phyloP scores from a whole-genome alignment of 2,888 invertebrate genomes.

The Idaea aversata region DNA sequence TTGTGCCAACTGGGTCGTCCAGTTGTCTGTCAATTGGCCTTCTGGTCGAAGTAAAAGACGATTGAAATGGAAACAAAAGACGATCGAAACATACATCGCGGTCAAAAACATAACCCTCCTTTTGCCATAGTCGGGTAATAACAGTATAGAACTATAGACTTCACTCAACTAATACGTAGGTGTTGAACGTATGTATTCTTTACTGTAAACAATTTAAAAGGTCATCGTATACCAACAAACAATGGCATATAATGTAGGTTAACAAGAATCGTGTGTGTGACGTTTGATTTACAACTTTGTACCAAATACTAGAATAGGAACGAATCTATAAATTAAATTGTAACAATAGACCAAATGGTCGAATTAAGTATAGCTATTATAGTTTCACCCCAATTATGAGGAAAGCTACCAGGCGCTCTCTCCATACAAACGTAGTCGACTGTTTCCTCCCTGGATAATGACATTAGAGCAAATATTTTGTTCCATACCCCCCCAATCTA shows the following conservation, averaged over 20 bases:
- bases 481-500: too few species aligned
- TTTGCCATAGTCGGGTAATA: too few species aligned
- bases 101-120: too few species aligned
- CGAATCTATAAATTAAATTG: neutral
- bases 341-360: neutral
- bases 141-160: neutral
- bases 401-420: too few species aligned
- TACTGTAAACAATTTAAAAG: neutral
- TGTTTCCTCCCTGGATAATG: too few species aligned
- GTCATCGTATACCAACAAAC: neutral
- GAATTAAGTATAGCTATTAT: neutral
- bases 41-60: too few species aligned
- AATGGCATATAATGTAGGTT: neutral
- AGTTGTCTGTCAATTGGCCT: too few species aligned
- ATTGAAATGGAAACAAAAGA: too few species aligned
- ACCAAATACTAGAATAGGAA: neutral
- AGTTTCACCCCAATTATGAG: neutral
- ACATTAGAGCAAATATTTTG: too few species aligned
- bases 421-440: too few species aligned
- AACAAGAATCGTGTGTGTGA: neutral
- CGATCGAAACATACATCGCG: too few species aligned
- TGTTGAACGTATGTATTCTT: neutral
- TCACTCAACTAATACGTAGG: neutral
- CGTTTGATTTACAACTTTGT: neutral
- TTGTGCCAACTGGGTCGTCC: too few species aligned